Evolutionary conservation across 53 echinoderm and acorn worm genomes (phyloP).

Genomic region (Mesocentrotus franciscanus): DNA sequence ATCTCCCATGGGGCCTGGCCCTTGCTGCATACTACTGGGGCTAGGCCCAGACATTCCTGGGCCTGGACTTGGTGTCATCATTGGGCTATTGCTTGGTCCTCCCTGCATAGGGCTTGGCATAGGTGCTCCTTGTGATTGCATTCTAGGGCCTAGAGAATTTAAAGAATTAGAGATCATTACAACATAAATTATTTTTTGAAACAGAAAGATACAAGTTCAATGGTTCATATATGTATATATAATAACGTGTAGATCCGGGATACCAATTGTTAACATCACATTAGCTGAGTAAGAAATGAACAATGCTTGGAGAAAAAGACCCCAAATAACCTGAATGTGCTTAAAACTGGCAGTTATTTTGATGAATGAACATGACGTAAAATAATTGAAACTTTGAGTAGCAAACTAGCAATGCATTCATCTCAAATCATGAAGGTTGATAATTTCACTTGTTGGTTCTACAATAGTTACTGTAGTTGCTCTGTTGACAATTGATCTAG

Average conservation of each 20-base stretch:
- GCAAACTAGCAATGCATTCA: too few species aligned
- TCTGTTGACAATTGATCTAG: too few species aligned
- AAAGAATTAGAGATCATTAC: neutral
- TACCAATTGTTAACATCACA: too few species aligned
- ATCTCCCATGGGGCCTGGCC: slow-evolving; percentile 72
- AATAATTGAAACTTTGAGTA: too few species aligned
- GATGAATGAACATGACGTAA: too few species aligned
- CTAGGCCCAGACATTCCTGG: slow-evolving; percentile 80
- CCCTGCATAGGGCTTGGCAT: slow-evolving; percentile 75
- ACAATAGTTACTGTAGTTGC: neutral
- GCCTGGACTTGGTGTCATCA: slow-evolving; percentile 86
- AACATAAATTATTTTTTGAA: neutral
- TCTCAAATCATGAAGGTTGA: too few species aligned
- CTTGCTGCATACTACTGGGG: slow-evolving; percentile 85
- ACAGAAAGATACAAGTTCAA: neutral
- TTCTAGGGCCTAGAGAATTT: slow-evolving; percentile 37
- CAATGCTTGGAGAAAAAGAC: too few species aligned
- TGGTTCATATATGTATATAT: neutral
- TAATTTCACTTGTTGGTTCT: neutral
- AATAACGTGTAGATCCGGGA: neutral
- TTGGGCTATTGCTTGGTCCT: slow-evolving; percentile 87
- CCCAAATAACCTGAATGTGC: too few species aligned
- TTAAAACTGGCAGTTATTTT: too few species aligned
- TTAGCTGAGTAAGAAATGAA: too few species aligned
- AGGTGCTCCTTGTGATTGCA: slow-evolving; percentile 46